Conservation (phyloP, 2,113 vertebrate species). For the Erythrocebus patas region DNA sequence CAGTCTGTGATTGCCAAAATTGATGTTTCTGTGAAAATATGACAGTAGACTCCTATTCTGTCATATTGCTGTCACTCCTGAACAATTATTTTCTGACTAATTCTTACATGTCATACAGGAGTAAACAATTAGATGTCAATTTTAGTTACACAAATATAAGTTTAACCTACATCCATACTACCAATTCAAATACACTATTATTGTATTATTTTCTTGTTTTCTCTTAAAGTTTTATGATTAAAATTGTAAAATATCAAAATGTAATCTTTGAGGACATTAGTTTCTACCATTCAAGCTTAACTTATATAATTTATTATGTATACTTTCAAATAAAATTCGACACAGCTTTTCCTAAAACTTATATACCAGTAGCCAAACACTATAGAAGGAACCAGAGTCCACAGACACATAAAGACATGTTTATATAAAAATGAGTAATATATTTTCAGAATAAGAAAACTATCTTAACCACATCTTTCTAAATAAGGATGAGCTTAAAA, state of each 20-base stretch:
- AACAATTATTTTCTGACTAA: background rate
- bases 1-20: background rate
- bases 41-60: background rate
- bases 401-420: background rate
- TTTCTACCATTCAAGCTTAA: background rate
- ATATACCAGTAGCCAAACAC: background rate
- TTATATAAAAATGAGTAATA: background rate
- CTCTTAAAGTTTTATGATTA: background rate
- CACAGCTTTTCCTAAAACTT: background rate
- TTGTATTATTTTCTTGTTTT: background rate
- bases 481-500: background rate
- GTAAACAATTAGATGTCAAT: background rate
- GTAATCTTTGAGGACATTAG: background rate
- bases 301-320: background rate
- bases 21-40: background rate
- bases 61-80: background rate
- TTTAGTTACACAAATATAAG: background rate
- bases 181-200: background rate
- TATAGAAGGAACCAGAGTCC: background rate
- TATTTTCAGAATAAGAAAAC: slow-evolving; percentile 1
- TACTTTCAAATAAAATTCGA: slow-evolving; percentile 25
- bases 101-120: background rate
- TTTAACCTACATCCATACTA: background rate
- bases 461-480: background rate
- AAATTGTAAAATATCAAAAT: background rate